Conservation (phyloP, 2,113 vertebrate genomes). For the Agelaius phoeniceus region DNA sequence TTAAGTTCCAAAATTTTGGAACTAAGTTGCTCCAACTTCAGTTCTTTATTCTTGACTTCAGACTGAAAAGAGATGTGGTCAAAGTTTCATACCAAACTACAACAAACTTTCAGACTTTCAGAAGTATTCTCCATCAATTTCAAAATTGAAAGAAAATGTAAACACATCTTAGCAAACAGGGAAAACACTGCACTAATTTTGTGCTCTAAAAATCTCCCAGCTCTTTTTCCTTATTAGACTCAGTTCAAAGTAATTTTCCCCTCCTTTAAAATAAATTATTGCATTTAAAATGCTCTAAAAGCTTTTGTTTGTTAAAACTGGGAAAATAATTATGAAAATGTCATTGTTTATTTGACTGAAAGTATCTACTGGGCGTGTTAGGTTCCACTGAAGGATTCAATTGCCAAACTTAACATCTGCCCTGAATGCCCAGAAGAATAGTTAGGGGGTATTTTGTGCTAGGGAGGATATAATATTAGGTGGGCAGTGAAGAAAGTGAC, state of each 20-base stretch:
- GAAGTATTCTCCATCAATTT: background rate
- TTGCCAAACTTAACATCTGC: background rate
- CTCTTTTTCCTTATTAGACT: background rate
- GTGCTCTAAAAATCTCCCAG: background rate
- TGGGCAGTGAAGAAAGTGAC: background rate
- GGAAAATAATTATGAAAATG: background rate
- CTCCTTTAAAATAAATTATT: background rate
- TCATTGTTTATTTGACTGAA: background rate
- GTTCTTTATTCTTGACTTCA: constrained; percentile 84
- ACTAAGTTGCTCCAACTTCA: constrained; percentile 82
- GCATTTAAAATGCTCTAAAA: background rate
- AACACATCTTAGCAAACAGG: background rate
- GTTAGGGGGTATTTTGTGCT: background rate
- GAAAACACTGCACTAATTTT: background rate
- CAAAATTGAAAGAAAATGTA: background rate
- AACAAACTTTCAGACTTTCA: background rate
- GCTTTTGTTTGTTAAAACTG: background rate
- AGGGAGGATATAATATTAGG: background rate
- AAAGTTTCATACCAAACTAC: background rate
- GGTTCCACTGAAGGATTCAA: background rate
- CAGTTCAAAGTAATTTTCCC: background rate
- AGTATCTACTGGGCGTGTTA: background rate
- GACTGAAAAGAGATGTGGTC: constrained; percentile 72
- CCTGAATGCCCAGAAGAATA: background rate
- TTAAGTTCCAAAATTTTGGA: constrained; percentile 87